Conservation (phyloP, 2,888 invertebrate genomes). For the Ennomos fuscantarius region DNA sequence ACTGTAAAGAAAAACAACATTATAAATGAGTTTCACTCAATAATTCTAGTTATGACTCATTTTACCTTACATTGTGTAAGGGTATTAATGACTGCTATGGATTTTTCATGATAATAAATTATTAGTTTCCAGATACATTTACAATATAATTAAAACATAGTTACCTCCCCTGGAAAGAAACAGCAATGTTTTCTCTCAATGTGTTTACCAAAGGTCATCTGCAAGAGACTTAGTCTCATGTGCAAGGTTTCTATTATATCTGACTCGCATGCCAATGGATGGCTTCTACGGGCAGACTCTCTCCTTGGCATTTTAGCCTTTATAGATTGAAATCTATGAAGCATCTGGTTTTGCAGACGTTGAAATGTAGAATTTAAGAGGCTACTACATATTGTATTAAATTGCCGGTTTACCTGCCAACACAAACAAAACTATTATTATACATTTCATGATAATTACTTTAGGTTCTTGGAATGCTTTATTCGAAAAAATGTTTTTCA, state of each 20-base stretch:
- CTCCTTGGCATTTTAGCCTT: slow-evolving; percentile 96
- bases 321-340: slow-evolving; percentile 93
- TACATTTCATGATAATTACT: slow-evolving; percentile 18
- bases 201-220: slow-evolving; percentile 98
- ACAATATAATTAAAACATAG: slow-evolving; percentile 38
- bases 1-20: slow-evolving; percentile 2
- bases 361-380: slow-evolving; percentile 94
- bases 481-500: slow-evolving; percentile 6
- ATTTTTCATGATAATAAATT: no score
- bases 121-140: not conserved
- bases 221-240: slow-evolving; percentile 94
- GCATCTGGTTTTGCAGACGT: slow-evolving; percentile 93
- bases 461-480: slow-evolving; percentile 19
- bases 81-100: no score
- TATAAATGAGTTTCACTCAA: not conserved
- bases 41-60: not conserved
- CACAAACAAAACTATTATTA: slow-evolving; percentile 31
- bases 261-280: slow-evolving; percentile 95
- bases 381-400: slow-evolving; percentile 92
- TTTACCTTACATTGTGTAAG: not conserved
- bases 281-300: slow-evolving; percentile 95
- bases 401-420: slow-evolving; percentile 90
- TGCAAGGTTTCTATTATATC: slow-evolving; percentile 97
- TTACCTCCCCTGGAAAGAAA: slow-evolving; percentile 97
- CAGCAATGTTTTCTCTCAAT: slow-evolving; percentile 97